Percentiles rank a stretch among this genome's conserved stretches.
Conservation (phyloP, 2,113 vertebrate genomes). For the Mesocricetus auratus region DNA sequence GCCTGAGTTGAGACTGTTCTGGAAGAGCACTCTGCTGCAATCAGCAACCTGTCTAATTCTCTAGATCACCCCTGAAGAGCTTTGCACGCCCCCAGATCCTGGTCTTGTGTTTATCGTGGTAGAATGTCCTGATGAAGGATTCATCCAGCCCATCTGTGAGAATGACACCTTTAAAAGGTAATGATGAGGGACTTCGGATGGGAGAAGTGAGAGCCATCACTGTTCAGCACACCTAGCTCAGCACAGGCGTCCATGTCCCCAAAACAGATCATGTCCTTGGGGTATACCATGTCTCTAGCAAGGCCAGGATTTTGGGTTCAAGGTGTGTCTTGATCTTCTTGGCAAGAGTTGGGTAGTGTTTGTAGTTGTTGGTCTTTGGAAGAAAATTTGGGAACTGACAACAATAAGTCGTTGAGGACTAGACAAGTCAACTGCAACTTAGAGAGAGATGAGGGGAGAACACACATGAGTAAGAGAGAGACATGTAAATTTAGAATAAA, state of each 20-base stretch:
- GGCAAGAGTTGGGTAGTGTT: fast-evolving
- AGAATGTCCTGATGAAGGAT: slow-evolving; percentile 95
- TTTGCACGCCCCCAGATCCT: slow-evolving; percentile 93
- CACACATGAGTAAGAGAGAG: background rate
- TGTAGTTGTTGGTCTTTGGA: background rate
- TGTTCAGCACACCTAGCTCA: background rate
- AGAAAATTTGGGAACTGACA: background rate
- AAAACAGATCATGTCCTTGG: fast-evolving
- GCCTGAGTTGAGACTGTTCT: background rate
- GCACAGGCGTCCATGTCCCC: background rate
- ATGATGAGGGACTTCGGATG: fast-evolving
- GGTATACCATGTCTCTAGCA: background rate
- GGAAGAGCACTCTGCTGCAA: too few relatives aligned
- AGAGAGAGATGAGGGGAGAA: background rate
- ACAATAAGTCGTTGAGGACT: background rate
- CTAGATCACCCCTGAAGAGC: slow-evolving; percentile 94
- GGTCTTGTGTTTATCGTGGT: slow-evolving; percentile 92
- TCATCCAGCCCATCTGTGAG: slow-evolving; percentile 89
- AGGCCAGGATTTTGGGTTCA: background rate
- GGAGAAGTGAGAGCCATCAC: fast-evolving
- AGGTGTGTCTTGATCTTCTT: background rate
- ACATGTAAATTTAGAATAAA: background rate
- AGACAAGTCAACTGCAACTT: background rate
- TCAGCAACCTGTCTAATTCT: background rate
- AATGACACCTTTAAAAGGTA: slow-evolving; percentile 86